phyloP scores from a whole-genome alignment of 2,113 vertebrate genomes.

The Falcunculus frontatus region DNA sequence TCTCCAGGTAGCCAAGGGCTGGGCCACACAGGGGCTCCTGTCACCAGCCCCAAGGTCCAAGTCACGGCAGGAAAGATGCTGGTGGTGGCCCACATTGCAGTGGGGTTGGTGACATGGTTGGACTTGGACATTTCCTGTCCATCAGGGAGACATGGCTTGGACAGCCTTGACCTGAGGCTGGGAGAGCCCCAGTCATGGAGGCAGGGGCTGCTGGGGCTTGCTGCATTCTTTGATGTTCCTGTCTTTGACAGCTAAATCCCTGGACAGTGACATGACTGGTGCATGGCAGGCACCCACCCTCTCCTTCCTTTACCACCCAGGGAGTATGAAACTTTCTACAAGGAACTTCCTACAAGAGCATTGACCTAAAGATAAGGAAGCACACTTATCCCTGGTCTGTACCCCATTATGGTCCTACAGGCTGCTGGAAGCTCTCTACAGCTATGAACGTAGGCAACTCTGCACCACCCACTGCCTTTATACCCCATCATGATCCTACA shows the following conservation, averaged over 20 bases:
- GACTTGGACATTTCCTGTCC: background rate
- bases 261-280: fast-evolving
- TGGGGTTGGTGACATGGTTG: background rate
- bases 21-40: background rate
- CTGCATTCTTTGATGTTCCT: background rate
- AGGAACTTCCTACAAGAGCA: background rate
- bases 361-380: background rate
- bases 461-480: background rate
- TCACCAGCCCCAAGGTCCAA: background rate
- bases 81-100: background rate
- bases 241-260: background rate
- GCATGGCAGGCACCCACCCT: fast-evolving
- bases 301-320: background rate
- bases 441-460: background rate
- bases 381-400: background rate
- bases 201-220: background rate
- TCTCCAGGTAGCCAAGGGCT: background rate
- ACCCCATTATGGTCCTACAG: background rate
- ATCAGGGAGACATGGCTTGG: background rate
- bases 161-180: background rate
- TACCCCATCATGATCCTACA: background rate
- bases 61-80: background rate
- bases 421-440: background rate
- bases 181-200: background rate
- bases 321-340: background rate